phyloP scores from a whole-genome alignment of 1,140 invertebrate genomes.

The Melipona quadrifasciata region DNA sequence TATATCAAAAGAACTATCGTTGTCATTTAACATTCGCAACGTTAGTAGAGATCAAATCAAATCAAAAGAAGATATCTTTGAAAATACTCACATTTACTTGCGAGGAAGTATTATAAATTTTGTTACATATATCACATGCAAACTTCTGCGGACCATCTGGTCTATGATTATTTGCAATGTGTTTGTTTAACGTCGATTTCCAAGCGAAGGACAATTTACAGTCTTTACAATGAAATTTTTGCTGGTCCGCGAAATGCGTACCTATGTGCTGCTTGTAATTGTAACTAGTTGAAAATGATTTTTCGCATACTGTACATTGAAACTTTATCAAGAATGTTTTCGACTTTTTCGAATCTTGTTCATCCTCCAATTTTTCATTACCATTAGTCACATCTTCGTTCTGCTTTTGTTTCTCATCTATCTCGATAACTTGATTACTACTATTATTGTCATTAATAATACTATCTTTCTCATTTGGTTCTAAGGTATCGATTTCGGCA shows the following conservation, averaged over 20 bases:
- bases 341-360: slow-evolving; percentile 42
- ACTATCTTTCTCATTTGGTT: slow-evolving; percentile 29
- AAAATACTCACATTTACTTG: slow-evolving; percentile 75
- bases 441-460: slow-evolving; percentile 25
- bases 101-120: slow-evolving; percentile 75
- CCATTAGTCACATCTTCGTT: neutral
- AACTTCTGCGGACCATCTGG: slow-evolving; percentile 74
- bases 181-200: slow-evolving; percentile 78
- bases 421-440: neutral
- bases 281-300: slow-evolving; percentile 73
- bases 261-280: slow-evolving; percentile 78
- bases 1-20: slow-evolving; percentile 3
- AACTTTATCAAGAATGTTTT: slow-evolving; percentile 66
- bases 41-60: too few relatives aligned
- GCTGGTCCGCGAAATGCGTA: slow-evolving; percentile 75
- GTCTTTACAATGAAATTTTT: slow-evolving; percentile 77
- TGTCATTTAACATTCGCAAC: neutral
- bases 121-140: slow-evolving; percentile 76
- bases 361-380: slow-evolving; percentile 19
- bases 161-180: slow-evolving; percentile 73
- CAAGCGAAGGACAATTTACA: slow-evolving; percentile 76
- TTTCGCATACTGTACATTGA: slow-evolving; percentile 73
- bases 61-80: neutral
- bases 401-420: slow-evolving; percentile 4
- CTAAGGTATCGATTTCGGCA: slow-evolving; percentile 8